These are phyloP conservation scores for Auanema freiburgensis DNA, from an alignment of 2,888 invertebrate species.

Conservation along the genomic window DNA sequence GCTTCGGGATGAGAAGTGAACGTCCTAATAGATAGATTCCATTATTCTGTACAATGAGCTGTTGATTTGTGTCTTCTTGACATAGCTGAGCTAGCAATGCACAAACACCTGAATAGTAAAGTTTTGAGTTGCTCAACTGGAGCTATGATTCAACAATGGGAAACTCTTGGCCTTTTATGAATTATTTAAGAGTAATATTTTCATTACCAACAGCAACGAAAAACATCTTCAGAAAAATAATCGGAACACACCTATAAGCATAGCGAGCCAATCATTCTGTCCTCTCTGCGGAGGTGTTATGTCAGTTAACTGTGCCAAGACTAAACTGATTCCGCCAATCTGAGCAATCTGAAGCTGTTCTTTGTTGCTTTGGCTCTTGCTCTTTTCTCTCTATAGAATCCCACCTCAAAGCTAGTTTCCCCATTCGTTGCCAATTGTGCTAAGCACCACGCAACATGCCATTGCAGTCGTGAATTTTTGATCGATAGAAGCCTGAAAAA, in stretches of 20 bases:
- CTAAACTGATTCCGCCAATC: slow-evolving; percentile 66
- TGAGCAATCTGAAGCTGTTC: slow-evolving; percentile 50
- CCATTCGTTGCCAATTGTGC: slow-evolving; percentile 66
- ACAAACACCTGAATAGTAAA: slow-evolving; percentile 28
- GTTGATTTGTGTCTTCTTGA: slow-evolving; percentile 37
- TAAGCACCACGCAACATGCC: slow-evolving; percentile 67
- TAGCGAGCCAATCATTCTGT: slow-evolving; percentile 45
- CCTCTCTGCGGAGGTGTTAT: slow-evolving; percentile 33
- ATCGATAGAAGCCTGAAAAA: slow-evolving; percentile 64
- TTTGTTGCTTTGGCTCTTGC: background rate
- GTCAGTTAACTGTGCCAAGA: slow-evolving; percentile 59
- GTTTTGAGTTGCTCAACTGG: background rate
- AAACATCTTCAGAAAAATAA: background rate
- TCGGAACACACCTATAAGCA: slow-evolving; percentile 36
- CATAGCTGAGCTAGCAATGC: slow-evolving; percentile 49
- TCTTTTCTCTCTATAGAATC: background rate
- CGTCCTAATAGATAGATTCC: slow-evolving; percentile 41
- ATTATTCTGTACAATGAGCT: slow-evolving; percentile 40
- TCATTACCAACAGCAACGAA: background rate
- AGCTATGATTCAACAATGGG: slow-evolving; percentile 1
- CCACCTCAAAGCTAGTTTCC: slow-evolving; percentile 65
- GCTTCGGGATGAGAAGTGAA: slow-evolving; percentile 27
- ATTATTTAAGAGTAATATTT: background rate
- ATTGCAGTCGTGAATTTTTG: slow-evolving; percentile 66
- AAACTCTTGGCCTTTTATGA: background rate